Percentiles rank a stretch among this genome's conserved stretches.
These are phyloP conservation scores for Agrilus cyanescens DNA, from an alignment of 2,888 invertebrate species.

Conservation along the genomic window DNA sequence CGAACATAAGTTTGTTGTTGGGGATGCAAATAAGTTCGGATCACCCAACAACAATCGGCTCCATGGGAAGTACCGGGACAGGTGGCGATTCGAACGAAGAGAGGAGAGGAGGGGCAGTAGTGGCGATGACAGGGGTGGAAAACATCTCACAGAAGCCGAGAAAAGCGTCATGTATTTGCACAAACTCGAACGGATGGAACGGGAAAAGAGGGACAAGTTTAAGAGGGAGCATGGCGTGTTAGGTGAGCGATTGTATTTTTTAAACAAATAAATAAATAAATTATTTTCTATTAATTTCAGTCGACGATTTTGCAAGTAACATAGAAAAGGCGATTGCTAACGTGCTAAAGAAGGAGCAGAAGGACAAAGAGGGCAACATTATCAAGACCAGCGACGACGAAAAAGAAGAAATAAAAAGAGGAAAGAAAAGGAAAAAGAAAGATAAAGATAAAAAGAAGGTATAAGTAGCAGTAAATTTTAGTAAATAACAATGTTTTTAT, in stretches of 20 bases:
- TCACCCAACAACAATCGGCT: not conserved
- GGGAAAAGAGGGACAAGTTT: constrained; percentile 32
- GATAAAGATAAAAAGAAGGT: constrained; percentile 39
- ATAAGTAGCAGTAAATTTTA: not conserved
- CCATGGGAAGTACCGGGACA: constrained; percentile 6
- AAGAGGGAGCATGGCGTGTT: constrained; percentile 23
- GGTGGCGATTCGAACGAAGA: constrained; percentile 12
- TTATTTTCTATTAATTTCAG: constrained; percentile 1
- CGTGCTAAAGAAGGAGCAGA: constrained; percentile 55
- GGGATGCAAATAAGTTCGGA: constrained; percentile 3
- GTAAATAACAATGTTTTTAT: not conserved
- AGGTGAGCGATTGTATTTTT: not conserved
- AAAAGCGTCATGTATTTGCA: constrained; percentile 33
- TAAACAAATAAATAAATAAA: not conserved
- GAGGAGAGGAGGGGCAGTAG: constrained; percentile 16
- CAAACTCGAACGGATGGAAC: constrained; percentile 30
- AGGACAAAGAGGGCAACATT: constrained; percentile 24
- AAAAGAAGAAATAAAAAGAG: constrained; percentile 42
- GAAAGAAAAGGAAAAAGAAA: constrained; percentile 46
- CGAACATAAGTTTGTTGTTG: not conserved
- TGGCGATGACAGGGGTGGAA: constrained; percentile 24
- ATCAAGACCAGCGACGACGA: constrained; percentile 30
- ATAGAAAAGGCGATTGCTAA: constrained; percentile 69
- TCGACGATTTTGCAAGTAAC: constrained; percentile 67
- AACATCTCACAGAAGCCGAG: constrained; percentile 35